These are phyloP conservation scores for Bhutanitis thaidina DNA, from an alignment of 2,888 invertebrate genomes.

Conservation along the genomic window DNA sequence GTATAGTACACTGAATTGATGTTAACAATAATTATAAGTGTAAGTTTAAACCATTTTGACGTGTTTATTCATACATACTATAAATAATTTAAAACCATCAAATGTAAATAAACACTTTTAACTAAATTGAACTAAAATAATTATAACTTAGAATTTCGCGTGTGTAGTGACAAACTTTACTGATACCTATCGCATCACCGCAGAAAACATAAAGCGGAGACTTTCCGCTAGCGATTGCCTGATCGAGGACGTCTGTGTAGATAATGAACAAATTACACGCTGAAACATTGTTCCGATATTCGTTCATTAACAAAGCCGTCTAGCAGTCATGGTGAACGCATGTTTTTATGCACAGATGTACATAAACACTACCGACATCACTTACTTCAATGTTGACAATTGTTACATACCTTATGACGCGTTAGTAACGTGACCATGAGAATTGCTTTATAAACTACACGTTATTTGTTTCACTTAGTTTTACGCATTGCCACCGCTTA, in stretches of 20 bases:
- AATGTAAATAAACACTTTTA: too few species aligned
- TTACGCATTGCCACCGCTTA: constrained; percentile 3
- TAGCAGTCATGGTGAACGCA: constrained; percentile 41
- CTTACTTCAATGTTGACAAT: constrained; percentile 69
- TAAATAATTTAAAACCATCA: too few species aligned
- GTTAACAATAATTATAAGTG: too few species aligned
- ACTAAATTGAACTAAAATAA: too few species aligned
- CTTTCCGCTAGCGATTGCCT: constrained; percentile 61
- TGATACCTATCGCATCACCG: constrained; percentile 32
- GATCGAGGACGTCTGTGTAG: constrained; percentile 76
- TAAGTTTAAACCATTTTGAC: too few species aligned
- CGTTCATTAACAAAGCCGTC: constrained; percentile 65
- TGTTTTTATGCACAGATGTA: constrained; percentile 38
- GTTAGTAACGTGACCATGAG: constrained; percentile 50
- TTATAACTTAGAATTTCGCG: background rate
- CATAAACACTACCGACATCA: constrained; percentile 28
- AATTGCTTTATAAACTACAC: constrained; percentile 19
- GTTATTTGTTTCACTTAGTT: constrained; percentile 5
- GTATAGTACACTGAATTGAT: too few species aligned
- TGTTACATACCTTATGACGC: constrained; percentile 39
- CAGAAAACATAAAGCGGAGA: constrained; percentile 63
- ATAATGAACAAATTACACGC: constrained; percentile 80
- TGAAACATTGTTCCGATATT: constrained; percentile 75
- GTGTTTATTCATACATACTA: too few species aligned
- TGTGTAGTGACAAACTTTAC: constrained; percentile 26